Evolutionary conservation across 2,113 vertebrate genomes (phyloP).

Genomic region (Hemichromis elongatus): DNA sequence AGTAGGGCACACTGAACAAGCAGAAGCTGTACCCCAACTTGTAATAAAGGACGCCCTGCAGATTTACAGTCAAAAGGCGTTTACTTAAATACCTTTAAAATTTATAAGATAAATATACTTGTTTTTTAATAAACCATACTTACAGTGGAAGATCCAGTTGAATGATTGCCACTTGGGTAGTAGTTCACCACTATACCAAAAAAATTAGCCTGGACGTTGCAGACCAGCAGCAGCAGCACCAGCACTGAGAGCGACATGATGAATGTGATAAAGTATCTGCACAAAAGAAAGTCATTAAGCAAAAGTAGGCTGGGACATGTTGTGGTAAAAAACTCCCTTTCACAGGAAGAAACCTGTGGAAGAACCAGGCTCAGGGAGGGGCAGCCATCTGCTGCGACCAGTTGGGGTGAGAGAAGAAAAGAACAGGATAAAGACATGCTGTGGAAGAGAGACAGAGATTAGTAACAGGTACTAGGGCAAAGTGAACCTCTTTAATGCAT

Average conservation of each 20-base stretch:
- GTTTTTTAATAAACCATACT: not conserved
- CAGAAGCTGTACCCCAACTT: not conserved
- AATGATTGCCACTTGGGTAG: not conserved
- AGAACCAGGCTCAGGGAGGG: too few relatives aligned
- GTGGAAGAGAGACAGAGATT: too few relatives aligned
- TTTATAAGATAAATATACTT: not conserved
- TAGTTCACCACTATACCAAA: not conserved
- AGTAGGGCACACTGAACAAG: not conserved
- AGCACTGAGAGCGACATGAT: not conserved
- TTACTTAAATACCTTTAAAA: not conserved
- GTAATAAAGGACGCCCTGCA: not conserved
- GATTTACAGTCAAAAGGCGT: not conserved
- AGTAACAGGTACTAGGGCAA: too few relatives aligned
- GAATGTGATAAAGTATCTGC: not conserved
- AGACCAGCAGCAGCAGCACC: not conserved
- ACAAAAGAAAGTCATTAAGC: not conserved
- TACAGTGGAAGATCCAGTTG: not conserved
- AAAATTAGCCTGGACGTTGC: not conserved
- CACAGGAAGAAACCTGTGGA: too few relatives aligned
- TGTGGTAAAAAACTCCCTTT: too few relatives aligned
- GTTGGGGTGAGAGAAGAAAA: too few relatives aligned
- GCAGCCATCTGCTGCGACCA: too few relatives aligned
- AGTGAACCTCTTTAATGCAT: not conserved
- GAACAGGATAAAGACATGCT: too few relatives aligned
- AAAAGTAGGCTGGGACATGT: not conserved